Conservation (phyloP, 1,140 invertebrate genomes). For the Theocolax elegans region DNA sequence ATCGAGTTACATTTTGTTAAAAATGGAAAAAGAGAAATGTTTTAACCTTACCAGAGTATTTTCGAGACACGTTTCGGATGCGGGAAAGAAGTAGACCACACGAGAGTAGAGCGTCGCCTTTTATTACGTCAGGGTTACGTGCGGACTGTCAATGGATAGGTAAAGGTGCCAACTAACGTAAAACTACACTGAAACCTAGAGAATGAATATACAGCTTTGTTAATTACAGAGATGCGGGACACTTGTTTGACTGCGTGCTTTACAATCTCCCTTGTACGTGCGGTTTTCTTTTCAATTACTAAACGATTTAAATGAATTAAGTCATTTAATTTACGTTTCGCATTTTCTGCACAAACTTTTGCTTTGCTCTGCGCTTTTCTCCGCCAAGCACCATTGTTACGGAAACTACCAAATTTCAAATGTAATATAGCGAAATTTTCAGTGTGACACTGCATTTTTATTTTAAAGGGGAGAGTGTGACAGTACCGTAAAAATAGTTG, state of each 20-base stretch:
- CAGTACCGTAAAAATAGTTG: too few relatives aligned
- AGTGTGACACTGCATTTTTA: too few relatives aligned
- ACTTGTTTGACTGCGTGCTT: constrained; percentile 3
- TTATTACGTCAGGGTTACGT: neutral
- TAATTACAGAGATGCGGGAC: constrained; percentile 20
- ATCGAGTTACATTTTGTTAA: neutral
- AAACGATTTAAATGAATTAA: neutral
- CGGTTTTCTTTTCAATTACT: neutral
- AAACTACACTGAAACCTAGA: neutral
- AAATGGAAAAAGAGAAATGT: neutral
- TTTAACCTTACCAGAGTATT: neutral
- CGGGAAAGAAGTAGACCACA: neutral
- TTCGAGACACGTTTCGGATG: neutral
- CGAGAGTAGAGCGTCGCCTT: neutral
- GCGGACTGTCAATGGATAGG: neutral
- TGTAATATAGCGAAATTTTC: too few relatives aligned
- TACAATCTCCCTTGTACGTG: neutral
- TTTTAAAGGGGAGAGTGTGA: too few relatives aligned
- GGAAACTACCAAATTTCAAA: too few relatives aligned
- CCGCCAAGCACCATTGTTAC: too few relatives aligned
- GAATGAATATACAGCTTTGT: neutral
- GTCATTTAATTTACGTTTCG: neutral
- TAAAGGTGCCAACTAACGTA: neutral
- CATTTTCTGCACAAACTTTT: too few relatives aligned
- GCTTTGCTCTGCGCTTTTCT: too few relatives aligned